Evolutionary conservation across 2,797 vertebrate species (phyloP).

Genomic region (Netta rufina): DNA sequence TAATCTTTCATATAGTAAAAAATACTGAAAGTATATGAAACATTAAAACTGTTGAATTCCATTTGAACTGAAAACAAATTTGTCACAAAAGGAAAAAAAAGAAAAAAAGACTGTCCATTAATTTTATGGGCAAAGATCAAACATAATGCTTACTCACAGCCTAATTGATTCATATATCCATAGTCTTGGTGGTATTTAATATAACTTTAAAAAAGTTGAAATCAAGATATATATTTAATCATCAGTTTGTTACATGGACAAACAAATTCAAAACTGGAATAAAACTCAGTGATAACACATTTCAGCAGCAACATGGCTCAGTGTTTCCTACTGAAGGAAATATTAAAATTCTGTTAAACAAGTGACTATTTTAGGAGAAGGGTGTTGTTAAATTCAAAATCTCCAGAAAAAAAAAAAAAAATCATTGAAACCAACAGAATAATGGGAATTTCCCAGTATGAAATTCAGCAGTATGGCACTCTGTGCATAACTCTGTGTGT

Average conservation of each 20-base stretch:
- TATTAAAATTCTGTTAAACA: neutral
- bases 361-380: neutral
- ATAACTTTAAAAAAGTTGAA: slow-evolving; percentile 9
- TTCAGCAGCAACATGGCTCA: neutral
- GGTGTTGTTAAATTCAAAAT: neutral
- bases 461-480: neutral
- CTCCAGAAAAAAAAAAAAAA: neutral
- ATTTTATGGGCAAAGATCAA: neutral
- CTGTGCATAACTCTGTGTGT: neutral
- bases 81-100: neutral
- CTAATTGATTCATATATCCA: slow-evolving; percentile 17
- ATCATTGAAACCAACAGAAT: neutral
- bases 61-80: neutral
- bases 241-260: neutral
- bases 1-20: neutral
- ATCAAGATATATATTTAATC: neutral
- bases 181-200: slow-evolving; percentile 10
- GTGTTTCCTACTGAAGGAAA: neutral
- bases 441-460: neutral
- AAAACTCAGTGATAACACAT: neutral
- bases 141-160: neutral
- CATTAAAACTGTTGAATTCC: neutral
- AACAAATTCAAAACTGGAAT: neutral
- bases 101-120: neutral
- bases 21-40: neutral